These are phyloP conservation scores for Parazoanthus atlanticus DNA, from an alignment of 92 coral and sea anemone species.

Conservation along the genomic window DNA sequence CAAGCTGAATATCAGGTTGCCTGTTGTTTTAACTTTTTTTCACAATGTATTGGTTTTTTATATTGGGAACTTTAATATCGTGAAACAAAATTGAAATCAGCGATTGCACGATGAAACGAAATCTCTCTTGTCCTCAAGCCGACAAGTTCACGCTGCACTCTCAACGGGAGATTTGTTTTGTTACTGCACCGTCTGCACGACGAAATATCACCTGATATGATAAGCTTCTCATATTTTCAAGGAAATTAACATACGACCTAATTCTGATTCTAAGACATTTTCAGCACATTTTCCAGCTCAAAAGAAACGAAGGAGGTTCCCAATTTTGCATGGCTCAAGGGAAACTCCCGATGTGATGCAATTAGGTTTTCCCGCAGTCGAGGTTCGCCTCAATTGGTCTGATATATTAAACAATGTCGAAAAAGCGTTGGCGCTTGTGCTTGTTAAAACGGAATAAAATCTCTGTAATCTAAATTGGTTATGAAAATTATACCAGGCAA, in stretches of 20 bases:
- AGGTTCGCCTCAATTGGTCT: background rate
- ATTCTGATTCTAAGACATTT: background rate
- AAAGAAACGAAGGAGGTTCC: background rate
- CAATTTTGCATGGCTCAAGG: background rate
- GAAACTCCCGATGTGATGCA: slow-evolving; percentile 21
- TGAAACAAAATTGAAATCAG: background rate
- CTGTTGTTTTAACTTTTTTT: background rate
- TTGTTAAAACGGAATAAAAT: background rate
- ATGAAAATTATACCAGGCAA: background rate
- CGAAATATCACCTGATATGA: slow-evolving; percentile 2
- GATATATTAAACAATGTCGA: background rate
- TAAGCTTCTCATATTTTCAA: background rate
- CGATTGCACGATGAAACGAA: background rate
- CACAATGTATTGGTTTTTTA: background rate
- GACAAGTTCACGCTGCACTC: background rate
- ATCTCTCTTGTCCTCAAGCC: background rate
- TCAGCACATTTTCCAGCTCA: background rate
- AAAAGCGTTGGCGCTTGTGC: background rate
- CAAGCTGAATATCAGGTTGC: background rate
- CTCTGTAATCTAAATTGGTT: no score
- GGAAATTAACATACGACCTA: background rate
- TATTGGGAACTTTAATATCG: background rate
- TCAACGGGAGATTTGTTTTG: background rate
- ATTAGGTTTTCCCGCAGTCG: slow-evolving; percentile 9
- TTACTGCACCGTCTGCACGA: background rate